phyloP scores from a whole-genome alignment of 2,797 vertebrate species.

The Ataeniobius toweri region DNA sequence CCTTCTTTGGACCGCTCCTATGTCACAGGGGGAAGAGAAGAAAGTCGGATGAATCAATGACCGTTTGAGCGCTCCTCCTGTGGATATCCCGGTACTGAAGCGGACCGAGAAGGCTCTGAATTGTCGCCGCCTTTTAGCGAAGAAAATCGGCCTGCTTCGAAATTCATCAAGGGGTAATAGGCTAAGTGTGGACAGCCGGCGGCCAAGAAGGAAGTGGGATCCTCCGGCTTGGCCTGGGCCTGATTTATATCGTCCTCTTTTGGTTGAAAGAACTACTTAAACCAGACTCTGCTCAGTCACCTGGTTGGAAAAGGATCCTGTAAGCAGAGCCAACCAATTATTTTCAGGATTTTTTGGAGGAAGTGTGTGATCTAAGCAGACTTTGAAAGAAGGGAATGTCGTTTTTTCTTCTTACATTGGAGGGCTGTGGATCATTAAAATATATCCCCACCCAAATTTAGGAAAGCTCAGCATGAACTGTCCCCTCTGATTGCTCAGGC shows the following conservation, averaged over 20 bases:
- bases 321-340: conserved; percentile 8
- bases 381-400: conserved; percentile 49
- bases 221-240: conserved; percentile 75
- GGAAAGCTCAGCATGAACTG: conserved; percentile 23
- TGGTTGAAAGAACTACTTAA: conserved; percentile 2
- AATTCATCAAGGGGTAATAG: conserved; percentile 46
- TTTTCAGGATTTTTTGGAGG: conserved; percentile 49
- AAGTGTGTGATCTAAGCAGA: conserved; percentile 23
- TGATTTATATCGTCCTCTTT: conserved; percentile 43
- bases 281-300: conserved; percentile 6
- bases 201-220: conserved; percentile 80
- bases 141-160: conserved; percentile 34
- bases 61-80: conserved; percentile 70
- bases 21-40: conserved; percentile 79
- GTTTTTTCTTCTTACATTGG: conserved; percentile 46
- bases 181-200: conserved; percentile 73
- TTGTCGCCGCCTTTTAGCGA: neutral
- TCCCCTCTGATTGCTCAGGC: conserved; percentile 53
- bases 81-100: conserved; percentile 58
- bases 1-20: conserved; percentile 79
- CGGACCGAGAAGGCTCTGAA: conserved; percentile 34
- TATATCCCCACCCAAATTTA: conserved; percentile 57
- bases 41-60: conserved; percentile 85
- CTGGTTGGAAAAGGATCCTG: conserved; percentile 8
- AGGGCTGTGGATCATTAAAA: conserved; percentile 64